Evolutionary conservation across 2,113 vertebrate genomes (phyloP), one percentile per base, ranked within the genome.

Genomic region (Campylomormyrus numenius): DNA sequence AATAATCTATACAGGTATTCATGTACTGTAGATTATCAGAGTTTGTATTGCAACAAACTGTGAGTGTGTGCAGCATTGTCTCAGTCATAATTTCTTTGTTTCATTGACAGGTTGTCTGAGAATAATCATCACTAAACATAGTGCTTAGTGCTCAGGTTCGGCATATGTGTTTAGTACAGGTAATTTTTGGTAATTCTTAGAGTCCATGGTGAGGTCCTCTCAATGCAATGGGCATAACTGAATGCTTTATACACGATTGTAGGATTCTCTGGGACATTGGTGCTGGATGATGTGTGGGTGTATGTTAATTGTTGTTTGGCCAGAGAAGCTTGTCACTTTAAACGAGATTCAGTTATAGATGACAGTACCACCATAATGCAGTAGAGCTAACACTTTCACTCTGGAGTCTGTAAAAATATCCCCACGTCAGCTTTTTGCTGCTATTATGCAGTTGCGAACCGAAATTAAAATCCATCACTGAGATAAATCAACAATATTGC

Each of bases 391-490:
- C 74, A 42, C 35, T 80, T 80, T 42, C 74, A 35, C 35, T 42
- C 35, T 19, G 35, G 15, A 42, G 42, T 35, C 35, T 80, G 35
- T 80, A 42, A 80, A 80, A 80, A 80, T 80, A 39, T 42, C 35
- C 74, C 74, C 35, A 1, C 27, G 15, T 80, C 74, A 80, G 35
- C 74, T 80, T 80, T 80, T 39, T 42, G 15, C 74, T 8, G 17
- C 31, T 15, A 8, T 80, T 42, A 35, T 80, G 74, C 31, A 42
- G 74, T 80, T 80, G 35, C 74, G 2, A 42, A 19, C 35, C 1
- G 35, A 80, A 80, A 80, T 80, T 80, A 80, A 80, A 80, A 80
- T 80, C 35, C 74, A 80, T 80, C 31, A 80, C 35, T 80, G 74
- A 80, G 74, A 80, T 80, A 80, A 80, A 80, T 42, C 31, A 80